phyloP scores from a whole-genome alignment of 2,113 vertebrate species.

The Saimiri boliviensis region DNA sequence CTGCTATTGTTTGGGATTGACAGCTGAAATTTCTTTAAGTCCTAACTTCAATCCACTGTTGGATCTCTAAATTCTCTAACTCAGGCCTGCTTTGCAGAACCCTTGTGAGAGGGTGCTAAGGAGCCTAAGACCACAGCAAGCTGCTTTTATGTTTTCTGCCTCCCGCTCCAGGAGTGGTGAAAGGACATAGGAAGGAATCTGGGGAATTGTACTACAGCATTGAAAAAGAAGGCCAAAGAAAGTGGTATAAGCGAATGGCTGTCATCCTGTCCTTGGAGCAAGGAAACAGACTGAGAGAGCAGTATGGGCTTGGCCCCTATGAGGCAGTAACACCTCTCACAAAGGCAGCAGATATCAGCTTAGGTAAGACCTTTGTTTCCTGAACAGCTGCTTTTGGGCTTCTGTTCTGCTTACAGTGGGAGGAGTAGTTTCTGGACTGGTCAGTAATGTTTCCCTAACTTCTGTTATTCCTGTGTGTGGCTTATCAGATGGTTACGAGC shows the following conservation, averaged over 20 bases:
- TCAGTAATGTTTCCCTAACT: neutral
- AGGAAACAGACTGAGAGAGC: slow-evolving; percentile 94
- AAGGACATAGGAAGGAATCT: slow-evolving; percentile 91
- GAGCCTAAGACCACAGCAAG: neutral
- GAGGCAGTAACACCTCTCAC: slow-evolving; percentile 90
- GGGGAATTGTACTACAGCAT: slow-evolving; percentile 94
- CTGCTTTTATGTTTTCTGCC: neutral
- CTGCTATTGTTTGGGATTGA: neutral
- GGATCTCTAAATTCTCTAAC: neutral
- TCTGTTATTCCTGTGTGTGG: neutral
- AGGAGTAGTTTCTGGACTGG: neutral
- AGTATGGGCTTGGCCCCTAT: slow-evolving; percentile 94
- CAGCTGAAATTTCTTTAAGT: neutral
- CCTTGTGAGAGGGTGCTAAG: neutral
- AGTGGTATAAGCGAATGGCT: slow-evolving; percentile 94
- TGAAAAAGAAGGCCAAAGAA: slow-evolving; percentile 93
- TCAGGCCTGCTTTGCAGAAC: neutral
- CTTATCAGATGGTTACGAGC: neutral
- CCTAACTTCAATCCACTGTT: neutral
- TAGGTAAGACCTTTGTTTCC: slow-evolving; percentile 86
- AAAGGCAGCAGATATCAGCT: slow-evolving; percentile 98
- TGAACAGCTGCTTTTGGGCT: neutral
- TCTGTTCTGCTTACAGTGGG: neutral
- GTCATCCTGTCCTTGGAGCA: slow-evolving; percentile 97
- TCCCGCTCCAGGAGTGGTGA: slow-evolving; percentile 91